Evolutionary conservation across 64 coral and sea anemone genomes (phyloP), one percentile per base, ranked within the genome.

Genomic region (Orbicella faveolata): DNA sequence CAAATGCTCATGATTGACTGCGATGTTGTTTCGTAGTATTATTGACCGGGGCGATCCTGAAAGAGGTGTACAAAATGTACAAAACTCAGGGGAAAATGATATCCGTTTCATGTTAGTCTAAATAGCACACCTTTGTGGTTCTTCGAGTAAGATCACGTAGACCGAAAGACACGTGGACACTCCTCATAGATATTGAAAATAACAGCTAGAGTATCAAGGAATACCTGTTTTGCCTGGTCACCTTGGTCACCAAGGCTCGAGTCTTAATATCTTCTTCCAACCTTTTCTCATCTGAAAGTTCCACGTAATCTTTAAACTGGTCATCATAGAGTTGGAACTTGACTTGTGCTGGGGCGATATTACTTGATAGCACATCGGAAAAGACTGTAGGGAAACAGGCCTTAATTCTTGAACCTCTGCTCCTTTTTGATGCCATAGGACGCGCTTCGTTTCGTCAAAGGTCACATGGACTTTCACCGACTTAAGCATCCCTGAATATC

Each of bases 301-400:
- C 81, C 25, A 68, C 62, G 36, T 68, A 84, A 19, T 84, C 81
- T n/a, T 21, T 9, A 41, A 84, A 68, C 7, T 19, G 67, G 34
- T 84, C 62, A 63, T 84, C 81, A 44, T 67, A 44, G 6, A 18
- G 81, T 37, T 68, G 61, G 7, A 84, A 84, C 57, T 20, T 34
- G 35, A 84, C 62, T 14, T 84, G 34, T 44, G 63, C 63, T 17
- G 57, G 57, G 4, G 81, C 36, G 21, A 84, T 17, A 8, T 84
- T 9, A 19, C 63, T 35, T 68, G 63, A 44, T 69, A 84, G 48
- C 34, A 52, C 35, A 41, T 84, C 81, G 3, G 81, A 84, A 20
- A 84, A 84, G 5, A 36, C 61, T 68, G 81, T 16, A 84, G 62
- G 19, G 69, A 84, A 41, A 65, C 18, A 44, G 11, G 62, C 12